Base-by-base conservation (phyloP, 2,797 vertebrate genomes). In the Helicolenus hilgendorfi region DNA sequence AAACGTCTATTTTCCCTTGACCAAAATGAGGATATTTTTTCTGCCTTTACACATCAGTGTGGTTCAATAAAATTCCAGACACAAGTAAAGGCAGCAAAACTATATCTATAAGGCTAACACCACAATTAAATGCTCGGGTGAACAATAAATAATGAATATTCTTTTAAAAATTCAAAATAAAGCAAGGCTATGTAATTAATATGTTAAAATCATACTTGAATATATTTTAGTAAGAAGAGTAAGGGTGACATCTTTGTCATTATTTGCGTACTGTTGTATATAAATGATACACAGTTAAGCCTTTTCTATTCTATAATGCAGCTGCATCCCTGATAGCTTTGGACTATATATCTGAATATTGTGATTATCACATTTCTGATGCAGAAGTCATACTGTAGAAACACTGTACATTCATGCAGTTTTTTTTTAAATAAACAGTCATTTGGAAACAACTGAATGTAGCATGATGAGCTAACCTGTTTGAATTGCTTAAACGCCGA, bases 291-390 rank as follows among this genome's bases (percentile, higher is more conserved):
- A 86, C 69, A 91, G 59, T 74, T 85, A 75, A 64, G 76, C 76
- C 14, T 90, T 86, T 91, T 83, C 81, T 93, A 86, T 87, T 88
- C 63, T 83, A 86, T 78, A 83, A 91, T 22, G 80, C 73, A 73
- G 89, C 91, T 92, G 89, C 89, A 93, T 97, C 95, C 94, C 96
- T 96, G 95, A 96, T 86, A 89, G 87, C 92, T 94, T 96, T 94
- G 87, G 89, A 94, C 88, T 94, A 88, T 35, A 92, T 86, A 83
- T 91, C 60, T 92, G 63, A 89, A 92, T 86, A 88, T 89, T 1
- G 49, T 58, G 87, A 96, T 96, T 87, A 95, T 92, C 89, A 92
- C 76, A 85, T 92, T 93, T 91, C 92, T 93, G 93, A 96, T 83
- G 88, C 90, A 94, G 83, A 92, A 91, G 56, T 83, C 72, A 75